Evolutionary conservation across 2,797 vertebrate genomes (phyloP), one percentile per base, ranked within the genome.

Genomic region (Micromesistius poutassou): DNA sequence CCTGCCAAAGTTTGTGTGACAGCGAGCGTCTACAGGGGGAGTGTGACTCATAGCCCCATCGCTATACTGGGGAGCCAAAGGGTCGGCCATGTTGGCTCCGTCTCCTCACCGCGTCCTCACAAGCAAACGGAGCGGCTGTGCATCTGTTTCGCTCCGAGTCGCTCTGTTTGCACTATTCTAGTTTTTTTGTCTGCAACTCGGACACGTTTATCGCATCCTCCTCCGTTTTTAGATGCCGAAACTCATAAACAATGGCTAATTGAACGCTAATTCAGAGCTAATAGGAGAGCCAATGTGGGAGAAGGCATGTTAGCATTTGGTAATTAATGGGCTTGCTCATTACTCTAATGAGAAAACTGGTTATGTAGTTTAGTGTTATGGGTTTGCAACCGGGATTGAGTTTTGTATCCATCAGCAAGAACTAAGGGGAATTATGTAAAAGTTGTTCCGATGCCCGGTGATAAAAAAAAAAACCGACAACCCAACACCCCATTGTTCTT

Each of bases 11-110:
- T 83, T 81, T 87, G 86, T 74, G 40, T 78, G 84, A 78, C 3
- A 73, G 77, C 83, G 81, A 83, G 87, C 84, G 88, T 89, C 87
- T 72, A 76, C 71, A 89, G 83, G 79, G 78, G 76, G 80, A 84
- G 87, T 76, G 83, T 93, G 91, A 93, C 83, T 93, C 91, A 93
- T 90, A 83, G 85, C 82, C 28, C 36, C 2, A 25, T 25, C 5
- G 46, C 46, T 84, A 81, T 80, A 77, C 76, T 78, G 70, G 31
- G 31, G 85, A 88, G 86, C 84, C 87, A 86, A 82, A 82, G 73
- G 22, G 78, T 81, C 87, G 77, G 86, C 84, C 88, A 86, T 86
- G 84, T 76, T 87, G 89, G 87, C 81, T 40, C 78, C 28, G 78
- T 55, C 33, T 75, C 81, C 76, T 72, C 76, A 79, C 77, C 10